Percentiles rank a stretch among this genome's conserved stretches.
Evolutionary conservation across 53 echinoderm and acorn worm species (phyloP).

Genomic region (Arbacia lixula): DNA sequence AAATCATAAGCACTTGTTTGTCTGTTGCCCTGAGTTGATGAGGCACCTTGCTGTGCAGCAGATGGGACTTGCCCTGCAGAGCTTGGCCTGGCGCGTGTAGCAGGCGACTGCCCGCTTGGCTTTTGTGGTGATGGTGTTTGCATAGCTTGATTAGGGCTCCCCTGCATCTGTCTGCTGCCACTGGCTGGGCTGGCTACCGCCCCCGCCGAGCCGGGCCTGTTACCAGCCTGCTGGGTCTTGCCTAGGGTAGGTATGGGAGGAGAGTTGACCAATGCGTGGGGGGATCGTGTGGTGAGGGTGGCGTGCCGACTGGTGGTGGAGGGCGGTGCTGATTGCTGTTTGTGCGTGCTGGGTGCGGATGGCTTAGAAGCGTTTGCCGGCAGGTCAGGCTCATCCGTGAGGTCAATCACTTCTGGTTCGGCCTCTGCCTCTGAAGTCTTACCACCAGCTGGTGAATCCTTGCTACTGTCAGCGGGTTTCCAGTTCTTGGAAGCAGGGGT

Average conservation of each 20-base stretch:
- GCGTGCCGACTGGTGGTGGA: background rate
- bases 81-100: too few species aligned
- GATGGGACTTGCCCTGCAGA: background rate
- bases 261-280: slow-evolving; percentile 7
- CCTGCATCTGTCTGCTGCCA: slow-evolving; percentile 3
- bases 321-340: background rate
- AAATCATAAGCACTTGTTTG: too few species aligned
- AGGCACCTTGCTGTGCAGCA: background rate
- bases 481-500: too few species aligned
- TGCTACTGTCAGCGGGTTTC: background rate
- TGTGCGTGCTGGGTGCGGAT: slow-evolving; percentile 5
- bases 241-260: background rate
- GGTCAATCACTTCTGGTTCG: slow-evolving; percentile 45
- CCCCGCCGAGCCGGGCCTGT: background rate
- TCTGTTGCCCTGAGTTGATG: slow-evolving; percentile 4
- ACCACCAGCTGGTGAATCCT: background rate
- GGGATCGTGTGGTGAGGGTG: slow-evolving; percentile 44
- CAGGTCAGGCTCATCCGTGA: slow-evolving; percentile 40
- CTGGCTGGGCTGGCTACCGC: background rate
- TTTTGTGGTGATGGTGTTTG: too few species aligned
- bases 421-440: background rate
- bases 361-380: background rate
- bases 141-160: background rate
- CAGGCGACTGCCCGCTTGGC: too few species aligned
- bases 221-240: background rate